phyloP scores from a whole-genome alignment of 2,888 invertebrate species.

The Callyntrura sp. region DNA sequence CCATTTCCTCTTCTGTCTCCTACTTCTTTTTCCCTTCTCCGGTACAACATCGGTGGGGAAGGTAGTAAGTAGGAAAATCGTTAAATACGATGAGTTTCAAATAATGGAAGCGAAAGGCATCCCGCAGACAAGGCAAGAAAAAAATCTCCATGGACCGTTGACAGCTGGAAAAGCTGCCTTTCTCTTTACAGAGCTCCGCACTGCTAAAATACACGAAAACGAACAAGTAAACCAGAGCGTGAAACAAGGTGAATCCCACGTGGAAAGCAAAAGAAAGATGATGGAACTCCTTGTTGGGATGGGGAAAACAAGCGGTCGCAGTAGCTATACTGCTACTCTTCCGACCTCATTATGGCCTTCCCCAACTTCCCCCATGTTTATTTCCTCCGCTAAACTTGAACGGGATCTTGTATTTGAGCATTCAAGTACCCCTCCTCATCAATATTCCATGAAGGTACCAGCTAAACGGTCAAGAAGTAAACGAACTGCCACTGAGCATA shows the following conservation, averaged over 20 bases:
- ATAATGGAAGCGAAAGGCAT: slow-evolving; percentile 46
- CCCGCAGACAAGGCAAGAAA: slow-evolving; percentile 49
- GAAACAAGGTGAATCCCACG: slow-evolving; percentile 21
- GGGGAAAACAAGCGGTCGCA: not conserved
- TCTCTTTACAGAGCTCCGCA: not conserved
- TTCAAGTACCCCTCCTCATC: not conserved
- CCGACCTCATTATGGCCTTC: not conserved
- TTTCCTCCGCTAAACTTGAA: not conserved
- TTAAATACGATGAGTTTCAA: slow-evolving; percentile 54
- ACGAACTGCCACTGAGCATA: not conserved
- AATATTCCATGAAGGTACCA: slow-evolving; percentile 30
- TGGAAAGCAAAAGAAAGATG: slow-evolving; percentile 34
- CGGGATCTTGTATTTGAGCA: not conserved
- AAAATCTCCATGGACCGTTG: slow-evolving; percentile 61
- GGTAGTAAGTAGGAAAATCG: not conserved
- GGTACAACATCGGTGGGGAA: not conserved
- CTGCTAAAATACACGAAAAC: not conserved
- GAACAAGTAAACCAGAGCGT: not conserved
- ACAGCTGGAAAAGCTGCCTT: slow-evolving; percentile 49
- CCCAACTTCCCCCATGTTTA: not conserved
- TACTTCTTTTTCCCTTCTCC: slow-evolving; percentile 36
- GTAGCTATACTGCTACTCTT: not conserved
- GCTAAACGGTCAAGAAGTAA: slow-evolving; percentile 47
- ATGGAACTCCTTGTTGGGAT: slow-evolving; percentile 42
- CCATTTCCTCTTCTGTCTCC: slow-evolving; percentile 41